Base-by-base conservation (phyloP, 2,797 vertebrate species). In the Nyctalus aviator region DNA sequence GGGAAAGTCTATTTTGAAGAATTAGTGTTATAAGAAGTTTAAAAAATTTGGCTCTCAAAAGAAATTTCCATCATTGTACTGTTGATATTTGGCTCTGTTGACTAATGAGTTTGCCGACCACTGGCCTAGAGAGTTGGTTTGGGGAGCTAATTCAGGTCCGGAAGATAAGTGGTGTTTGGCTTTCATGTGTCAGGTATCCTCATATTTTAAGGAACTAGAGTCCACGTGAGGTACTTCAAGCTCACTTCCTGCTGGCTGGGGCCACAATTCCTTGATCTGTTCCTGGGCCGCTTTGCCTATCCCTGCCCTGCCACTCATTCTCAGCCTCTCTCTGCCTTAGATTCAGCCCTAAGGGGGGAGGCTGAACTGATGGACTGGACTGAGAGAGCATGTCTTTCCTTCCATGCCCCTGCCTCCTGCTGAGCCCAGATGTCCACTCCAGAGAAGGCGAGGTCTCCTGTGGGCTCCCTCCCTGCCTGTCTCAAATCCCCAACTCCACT, bases 61-160 rank as follows among this genome's bases (percentile, higher is more conserved):
- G 44, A 44, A 44, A 44, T 44, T 44, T 44, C 44, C 8, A 44
- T 44, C 44, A 2, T 44, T 44, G 44, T 44, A 44, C 44, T 44
- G 44, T 44, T 44, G 44, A 44, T 44, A 44, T 44, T 44, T 44
- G 44, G 44, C 10, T 11, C 44, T 44, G 44, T 9, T 44, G 44
- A 44, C 44, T 44, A 44, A 44, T 44, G 44, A 44, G 44, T 44
- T 44, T 44, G 44, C 44, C 44, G 10, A 11, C 44, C 44, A 44
- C 44, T 44, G 44, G 44, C 64, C 75, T 48, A 20, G 83, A 84
- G 91, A 81, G 53, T 66, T 75, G 83, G 68, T 59, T 44, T 85
- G 41, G 90, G 62, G 66, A 92, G 50, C 66, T 96, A 53, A 85
- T n/a, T 91, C 10, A 44, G 37, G 76, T 77, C 81, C 46, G 69